These are phyloP conservation scores for Montipora capitata DNA, from an alignment of 92 coral and sea anemone species.

Conservation along the genomic window DNA sequence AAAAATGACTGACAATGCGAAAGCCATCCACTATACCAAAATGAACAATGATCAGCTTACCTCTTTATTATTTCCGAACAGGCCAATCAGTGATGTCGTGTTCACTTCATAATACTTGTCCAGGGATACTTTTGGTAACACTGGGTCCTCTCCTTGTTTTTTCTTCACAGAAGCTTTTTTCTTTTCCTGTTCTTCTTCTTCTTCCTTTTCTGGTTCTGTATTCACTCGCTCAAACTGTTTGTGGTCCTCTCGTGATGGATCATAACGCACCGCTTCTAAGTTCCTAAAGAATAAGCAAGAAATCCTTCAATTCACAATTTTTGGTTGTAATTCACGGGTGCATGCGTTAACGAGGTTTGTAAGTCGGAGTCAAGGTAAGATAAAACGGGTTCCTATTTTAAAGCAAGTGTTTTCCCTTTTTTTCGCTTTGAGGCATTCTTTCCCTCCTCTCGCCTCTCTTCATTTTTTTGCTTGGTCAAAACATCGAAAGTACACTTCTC, in stretches of 20 bases:
- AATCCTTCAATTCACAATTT: too few species aligned
- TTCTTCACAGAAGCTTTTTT: constrained; percentile 34
- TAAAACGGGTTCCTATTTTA: too few species aligned
- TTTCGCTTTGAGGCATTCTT: too few species aligned
- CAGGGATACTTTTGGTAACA: constrained; percentile 66
- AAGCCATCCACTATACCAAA: background rate
- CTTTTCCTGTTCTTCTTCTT: background rate
- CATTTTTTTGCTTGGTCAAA: too few species aligned
- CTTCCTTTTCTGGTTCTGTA: constrained; percentile 35
- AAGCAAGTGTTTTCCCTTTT: too few species aligned
- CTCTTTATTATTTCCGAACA: constrained; percentile 80
- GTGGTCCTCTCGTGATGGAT: constrained; percentile 95
- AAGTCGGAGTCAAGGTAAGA: too few species aligned
- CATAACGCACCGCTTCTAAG: constrained; percentile 82
- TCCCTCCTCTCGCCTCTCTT: too few species aligned
- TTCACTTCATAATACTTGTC: constrained; percentile 88
- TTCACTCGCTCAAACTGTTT: constrained; percentile 79
- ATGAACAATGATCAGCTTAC: constrained; percentile 1
- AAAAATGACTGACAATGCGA: too few species aligned
- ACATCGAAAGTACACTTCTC: too few species aligned
- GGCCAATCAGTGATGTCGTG: constrained; percentile 74
- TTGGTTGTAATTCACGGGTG: too few species aligned
- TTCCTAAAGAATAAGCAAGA: constrained; percentile 48
- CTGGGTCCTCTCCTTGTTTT: background rate
- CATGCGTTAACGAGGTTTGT: too few species aligned